These are phyloP conservation scores for Solea solea DNA, from an alignment of 2,113 vertebrate species.

Conservation along the genomic window DNA sequence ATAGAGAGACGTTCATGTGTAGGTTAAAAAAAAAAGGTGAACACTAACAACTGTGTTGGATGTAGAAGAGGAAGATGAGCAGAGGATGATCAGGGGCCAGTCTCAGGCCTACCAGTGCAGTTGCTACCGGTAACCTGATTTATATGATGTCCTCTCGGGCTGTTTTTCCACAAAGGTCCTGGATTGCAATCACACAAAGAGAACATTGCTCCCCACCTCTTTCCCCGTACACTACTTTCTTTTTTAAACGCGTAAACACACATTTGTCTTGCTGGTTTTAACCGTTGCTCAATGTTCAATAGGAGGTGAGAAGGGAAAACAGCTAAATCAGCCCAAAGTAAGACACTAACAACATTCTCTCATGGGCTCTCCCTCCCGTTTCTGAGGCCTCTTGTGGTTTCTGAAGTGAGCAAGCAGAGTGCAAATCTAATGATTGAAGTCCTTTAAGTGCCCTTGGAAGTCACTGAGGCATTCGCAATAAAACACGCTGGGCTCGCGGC, in stretches of 20 bases:
- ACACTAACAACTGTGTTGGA: not conserved
- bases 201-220: slow-evolving; percentile 36
- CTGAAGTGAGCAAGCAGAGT: slow-evolving; percentile 64
- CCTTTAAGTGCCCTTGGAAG: slow-evolving; percentile 70
- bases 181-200: slow-evolving; percentile 50
- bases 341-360: slow-evolving; percentile 51
- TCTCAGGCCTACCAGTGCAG: slow-evolving; percentile 34
- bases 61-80: slow-evolving; percentile 19
- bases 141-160: slow-evolving; percentile 65
- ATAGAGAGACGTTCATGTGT: not conserved
- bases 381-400: slow-evolving; percentile 55
- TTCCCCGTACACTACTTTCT: slow-evolving; percentile 39
- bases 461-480: slow-evolving; percentile 75
- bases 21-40: not conserved
- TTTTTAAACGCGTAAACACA: slow-evolving; percentile 62
- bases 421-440: slow-evolving; percentile 70
- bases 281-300: slow-evolving; percentile 49
- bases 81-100: slow-evolving; percentile 30
- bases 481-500: slow-evolving; percentile 65
- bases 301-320: slow-evolving; percentile 55
- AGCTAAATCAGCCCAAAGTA: slow-evolving; percentile 74
- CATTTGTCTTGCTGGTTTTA: slow-evolving; percentile 68
- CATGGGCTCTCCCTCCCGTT: slow-evolving; percentile 31
- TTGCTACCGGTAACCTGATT: slow-evolving; percentile 78
- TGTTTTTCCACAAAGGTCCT: slow-evolving; percentile 32